Percentiles rank a stretch among this genome's conserved stretches.
Conservation (phyloP, 2,113 vertebrate species). For the Gnathonemus echidnorhynchus region DNA sequence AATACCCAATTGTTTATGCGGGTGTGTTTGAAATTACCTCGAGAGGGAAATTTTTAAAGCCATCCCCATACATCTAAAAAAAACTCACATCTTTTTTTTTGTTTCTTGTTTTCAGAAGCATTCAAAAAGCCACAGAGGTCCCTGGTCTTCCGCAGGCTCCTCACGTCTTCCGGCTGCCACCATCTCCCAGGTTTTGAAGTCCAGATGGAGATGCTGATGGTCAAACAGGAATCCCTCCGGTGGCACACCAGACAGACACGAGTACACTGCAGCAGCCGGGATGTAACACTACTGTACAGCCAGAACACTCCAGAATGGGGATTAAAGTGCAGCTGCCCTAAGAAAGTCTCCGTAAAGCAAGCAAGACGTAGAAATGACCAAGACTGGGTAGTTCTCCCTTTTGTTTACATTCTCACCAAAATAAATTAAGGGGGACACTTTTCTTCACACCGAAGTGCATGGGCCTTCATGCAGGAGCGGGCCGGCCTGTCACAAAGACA, state of each 20-base stretch:
- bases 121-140: neutral
- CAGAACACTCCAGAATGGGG: neutral
- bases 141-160: neutral
- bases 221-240: neutral
- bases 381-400: slow-evolving; percentile 41
- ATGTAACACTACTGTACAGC: neutral
- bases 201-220: neutral
- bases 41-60: neutral
- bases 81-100: neutral
- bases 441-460: neutral
- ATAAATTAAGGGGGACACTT: neutral
- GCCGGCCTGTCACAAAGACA: slow-evolving; percentile 41
- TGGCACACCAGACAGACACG: neutral
- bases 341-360: neutral
- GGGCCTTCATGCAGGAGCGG: slow-evolving; percentile 35
- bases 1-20: neutral
- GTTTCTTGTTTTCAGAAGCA: neutral
- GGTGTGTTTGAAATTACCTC: neutral
- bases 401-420: slow-evolving; percentile 5
- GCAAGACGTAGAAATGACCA: neutral
- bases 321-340: neutral
- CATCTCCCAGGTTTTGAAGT: neutral
- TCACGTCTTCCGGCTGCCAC: neutral
- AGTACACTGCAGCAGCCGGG: neutral
- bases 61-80: neutral